Base-by-base conservation (phyloP, 2,888 invertebrate genomes). In the Volucella inanis region DNA sequence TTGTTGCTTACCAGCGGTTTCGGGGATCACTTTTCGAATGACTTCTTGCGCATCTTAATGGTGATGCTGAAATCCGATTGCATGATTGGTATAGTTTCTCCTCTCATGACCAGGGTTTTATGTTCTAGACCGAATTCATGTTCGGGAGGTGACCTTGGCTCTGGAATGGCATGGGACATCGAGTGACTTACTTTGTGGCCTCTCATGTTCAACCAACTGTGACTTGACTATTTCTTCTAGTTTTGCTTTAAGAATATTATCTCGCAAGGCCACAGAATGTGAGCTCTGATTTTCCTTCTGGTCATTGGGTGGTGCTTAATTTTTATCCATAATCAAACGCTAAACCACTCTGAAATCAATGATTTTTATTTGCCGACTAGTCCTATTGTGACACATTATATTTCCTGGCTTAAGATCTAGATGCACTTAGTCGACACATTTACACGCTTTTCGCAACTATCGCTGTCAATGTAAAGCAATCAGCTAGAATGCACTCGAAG, bases 401-500 rank as follows among this genome's bases (percentile, higher is more conserved):
- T 99, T 99, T 92, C 98, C 98, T 0, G 98, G 98, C 94, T 98
- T 98, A 81, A 98, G 92, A 91, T 98, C 98, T 87, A 98, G 93
- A 92, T 98, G 98, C 52, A 97, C 96, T 78, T 97, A 98, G 65
- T 94, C 94, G 4, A 98, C 96, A 1, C 97, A 98, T 89, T 97
- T 97, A 91, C 97, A 97, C 62, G 98, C 97, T 92, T 98, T 98
- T 52, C 96, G 93, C 93, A 98, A 94, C n/a, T n/a, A n/a, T n/a
- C n/a, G n/a, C 99, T 0, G 99, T 98, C 91, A 98, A 98, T 80
- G 96, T 93, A 78, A 97, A 98, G 89, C 97, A 97, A 89, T 98
- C 98, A 11, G 97, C 97, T 0, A 97, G 97, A 1, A 99, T 97
- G 70, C 98, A 93, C 90, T 98, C 98, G 90, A 98, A 98, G 45